Conservation (phyloP, 1,140 invertebrate species). For the Lepeophtheirus salmonis region DNA sequence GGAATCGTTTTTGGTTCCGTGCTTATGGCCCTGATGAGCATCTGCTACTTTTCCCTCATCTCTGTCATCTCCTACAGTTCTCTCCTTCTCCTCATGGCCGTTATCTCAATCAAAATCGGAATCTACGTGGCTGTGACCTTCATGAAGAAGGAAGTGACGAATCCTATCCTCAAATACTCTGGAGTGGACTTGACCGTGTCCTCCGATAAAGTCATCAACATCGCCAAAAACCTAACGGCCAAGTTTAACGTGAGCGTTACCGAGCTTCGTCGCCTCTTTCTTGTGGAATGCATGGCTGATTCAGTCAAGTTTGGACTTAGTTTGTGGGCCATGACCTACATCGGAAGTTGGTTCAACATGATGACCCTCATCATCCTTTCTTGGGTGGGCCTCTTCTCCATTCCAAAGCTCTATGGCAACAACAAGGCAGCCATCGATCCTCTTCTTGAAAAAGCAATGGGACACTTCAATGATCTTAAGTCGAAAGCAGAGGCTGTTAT, state of each 20-base stretch:
- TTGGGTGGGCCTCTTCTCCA: conserved; percentile 74
- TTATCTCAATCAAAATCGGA: conserved; percentile 82
- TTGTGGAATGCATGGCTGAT: conserved; percentile 68
- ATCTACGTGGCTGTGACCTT: conserved; percentile 85
- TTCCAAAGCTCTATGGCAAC: conserved; percentile 47
- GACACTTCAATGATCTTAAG: neutral
- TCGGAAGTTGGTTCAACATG: conserved; percentile 94
- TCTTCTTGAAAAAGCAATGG: conserved; percentile 6
- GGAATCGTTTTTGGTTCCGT: conserved; percentile 72
- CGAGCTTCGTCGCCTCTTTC: conserved; percentile 73
- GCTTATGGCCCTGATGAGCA: conserved; percentile 64
- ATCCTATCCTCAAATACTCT: conserved; percentile 50
- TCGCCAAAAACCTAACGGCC: conserved; percentile 49
- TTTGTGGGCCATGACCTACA: conserved; percentile 83
- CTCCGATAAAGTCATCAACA: conserved; percentile 3
- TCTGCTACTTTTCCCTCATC: conserved; percentile 84
- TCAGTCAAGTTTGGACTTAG: conserved; percentile 68
- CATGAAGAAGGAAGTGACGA: conserved; percentile 87
- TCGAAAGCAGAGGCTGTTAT: neutral
- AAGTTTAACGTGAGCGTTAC: conserved; percentile 57
- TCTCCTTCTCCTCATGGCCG: conserved; percentile 55
- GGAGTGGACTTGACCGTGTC: neutral
- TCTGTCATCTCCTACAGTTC: conserved; percentile 80
- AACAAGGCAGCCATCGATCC: conserved; percentile 14
- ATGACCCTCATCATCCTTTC: conserved; percentile 84